A percentile compares a stretch with the other conserved stretches of the same genome.
Evolutionary conservation across 2,888 invertebrate genomes (phyloP).

Genomic region (Petrophora chlorosata): DNA sequence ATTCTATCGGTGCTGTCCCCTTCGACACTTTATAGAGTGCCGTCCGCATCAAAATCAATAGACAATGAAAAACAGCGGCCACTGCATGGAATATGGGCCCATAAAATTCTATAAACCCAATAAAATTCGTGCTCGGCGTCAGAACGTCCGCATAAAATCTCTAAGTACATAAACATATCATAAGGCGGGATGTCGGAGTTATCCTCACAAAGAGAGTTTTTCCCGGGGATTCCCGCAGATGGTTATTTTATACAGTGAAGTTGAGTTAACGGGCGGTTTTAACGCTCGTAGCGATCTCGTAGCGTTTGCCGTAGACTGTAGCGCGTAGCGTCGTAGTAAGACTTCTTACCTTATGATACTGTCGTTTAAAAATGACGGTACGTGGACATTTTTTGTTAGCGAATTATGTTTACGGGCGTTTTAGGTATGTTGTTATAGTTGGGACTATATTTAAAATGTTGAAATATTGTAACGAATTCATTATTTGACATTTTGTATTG

Average conservation of each 20-base stretch:
- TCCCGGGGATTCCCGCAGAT: slow-evolving; percentile 77
- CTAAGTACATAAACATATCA: slow-evolving; percentile 84
- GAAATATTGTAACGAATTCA: no score
- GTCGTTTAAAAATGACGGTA: slow-evolving; percentile 4
- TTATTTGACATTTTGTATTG: no score
- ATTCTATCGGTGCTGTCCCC: slow-evolving; percentile 32
- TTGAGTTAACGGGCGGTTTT: slow-evolving; percentile 71
- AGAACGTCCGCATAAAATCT: slow-evolving; percentile 83
- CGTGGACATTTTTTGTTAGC: neutral
- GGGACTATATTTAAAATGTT: no score
- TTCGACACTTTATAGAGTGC: slow-evolving; percentile 52
- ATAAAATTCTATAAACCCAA: slow-evolving; percentile 83
- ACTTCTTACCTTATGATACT: slow-evolving; percentile 8
- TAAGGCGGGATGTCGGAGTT: slow-evolving; percentile 73
- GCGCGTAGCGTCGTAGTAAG: slow-evolving; percentile 18
- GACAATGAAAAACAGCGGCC: slow-evolving; percentile 79
- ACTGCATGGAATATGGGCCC: slow-evolving; percentile 72
- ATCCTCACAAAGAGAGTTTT: slow-evolving; percentile 73
- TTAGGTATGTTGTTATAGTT: no score
- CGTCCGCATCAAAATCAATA: slow-evolving; percentile 74
- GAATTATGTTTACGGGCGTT: no score
- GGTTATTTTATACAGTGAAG: slow-evolving; percentile 82
- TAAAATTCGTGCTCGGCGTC: slow-evolving; percentile 82
- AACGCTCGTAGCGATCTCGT: slow-evolving; percentile 36
- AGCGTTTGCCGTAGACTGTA: slow-evolving; percentile 45